Evolutionary conservation across 2,888 invertebrate species (phyloP).

Genomic region (Amphiduros pacificus): DNA sequence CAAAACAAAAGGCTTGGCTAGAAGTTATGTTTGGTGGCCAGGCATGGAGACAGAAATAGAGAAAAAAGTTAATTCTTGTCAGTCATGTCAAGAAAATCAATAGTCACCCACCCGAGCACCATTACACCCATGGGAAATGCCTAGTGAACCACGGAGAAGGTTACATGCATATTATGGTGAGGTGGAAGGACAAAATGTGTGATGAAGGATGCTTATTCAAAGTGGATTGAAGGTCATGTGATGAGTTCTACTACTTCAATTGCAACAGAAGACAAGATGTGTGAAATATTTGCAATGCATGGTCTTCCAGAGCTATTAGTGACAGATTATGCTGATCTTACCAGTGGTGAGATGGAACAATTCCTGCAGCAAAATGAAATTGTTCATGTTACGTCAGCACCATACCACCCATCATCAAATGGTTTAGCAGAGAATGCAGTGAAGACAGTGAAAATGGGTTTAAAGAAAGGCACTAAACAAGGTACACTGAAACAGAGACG

Average conservation of each 20-base stretch:
- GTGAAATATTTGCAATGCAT: conserved; percentile 27
- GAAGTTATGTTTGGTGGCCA: conserved; percentile 36
- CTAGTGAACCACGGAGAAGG: conserved; percentile 35
- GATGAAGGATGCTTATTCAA: conserved; percentile 33
- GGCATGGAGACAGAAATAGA: conserved; percentile 29
- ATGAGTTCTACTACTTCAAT: conserved; percentile 23
- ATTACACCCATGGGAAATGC: conserved; percentile 38
- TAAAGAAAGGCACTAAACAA: neutral
- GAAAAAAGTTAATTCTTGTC: conserved; percentile 4
- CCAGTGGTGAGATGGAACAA: conserved; percentile 27
- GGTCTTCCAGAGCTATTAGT: conserved; percentile 33
- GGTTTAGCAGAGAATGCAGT: conserved; percentile 1
- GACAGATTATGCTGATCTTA: conserved; percentile 35
- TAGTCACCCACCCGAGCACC: conserved; percentile 31
- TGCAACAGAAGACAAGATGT: conserved; percentile 27
- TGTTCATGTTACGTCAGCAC: conserved; percentile 10
- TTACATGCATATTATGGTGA: conserved; percentile 41
- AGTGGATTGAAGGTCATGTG: conserved; percentile 31
- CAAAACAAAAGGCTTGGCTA: conserved; percentile 31
- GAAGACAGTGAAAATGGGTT: neutral
- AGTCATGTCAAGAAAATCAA: conserved; percentile 17
- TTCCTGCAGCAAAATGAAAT: conserved; percentile 29
- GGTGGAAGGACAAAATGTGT: too few relatives aligned
- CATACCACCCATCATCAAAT: conserved; percentile 7
- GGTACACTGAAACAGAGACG: neutral